These are phyloP conservation scores for Scaptomyza parva DNA, from an alignment of 2,888 invertebrate species.

Conservation along the genomic window DNA sequence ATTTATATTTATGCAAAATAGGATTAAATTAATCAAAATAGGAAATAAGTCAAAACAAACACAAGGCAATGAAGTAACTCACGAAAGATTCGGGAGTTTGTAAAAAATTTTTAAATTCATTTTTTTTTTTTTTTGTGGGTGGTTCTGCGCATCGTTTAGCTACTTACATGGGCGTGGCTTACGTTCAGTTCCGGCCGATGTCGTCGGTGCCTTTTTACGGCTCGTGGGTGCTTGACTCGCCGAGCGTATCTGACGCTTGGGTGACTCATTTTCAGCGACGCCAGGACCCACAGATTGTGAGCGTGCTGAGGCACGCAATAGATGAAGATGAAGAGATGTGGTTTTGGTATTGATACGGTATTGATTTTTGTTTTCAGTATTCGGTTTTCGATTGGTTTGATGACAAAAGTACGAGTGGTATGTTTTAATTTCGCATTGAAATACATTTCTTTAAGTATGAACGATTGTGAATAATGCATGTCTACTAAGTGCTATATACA, in stretches of 20 bases:
- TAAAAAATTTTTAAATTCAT: slow-evolving; percentile 18
- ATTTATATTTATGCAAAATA: slow-evolving; percentile 57
- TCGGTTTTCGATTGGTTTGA: slow-evolving; percentile 57
- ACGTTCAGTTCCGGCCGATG: slow-evolving; percentile 85
- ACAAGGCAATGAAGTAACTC: slow-evolving; percentile 47
- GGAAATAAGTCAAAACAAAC: slow-evolving; percentile 28
- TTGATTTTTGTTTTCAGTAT: slow-evolving; percentile 30
- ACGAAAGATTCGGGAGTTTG: slow-evolving; percentile 39
- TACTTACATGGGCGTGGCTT: slow-evolving; percentile 90
- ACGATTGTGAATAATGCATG: slow-evolving; percentile 27
- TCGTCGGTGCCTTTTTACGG: slow-evolving; percentile 87
- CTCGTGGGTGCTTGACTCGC: slow-evolving; percentile 84
- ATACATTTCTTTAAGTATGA: slow-evolving; percentile 25
- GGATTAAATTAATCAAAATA: slow-evolving; percentile 43
- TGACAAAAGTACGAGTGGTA: slow-evolving; percentile 69
- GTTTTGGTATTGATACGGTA: slow-evolving; percentile 41
- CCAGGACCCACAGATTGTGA: slow-evolving; percentile 90
- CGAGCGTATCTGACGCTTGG: slow-evolving; percentile 89
- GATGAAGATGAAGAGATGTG: slow-evolving; percentile 51
- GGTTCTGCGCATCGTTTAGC: slow-evolving; percentile 58
- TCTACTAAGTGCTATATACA: slow-evolving; percentile 25
- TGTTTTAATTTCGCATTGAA: slow-evolving; percentile 64
- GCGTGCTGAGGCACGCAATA: slow-evolving; percentile 85
- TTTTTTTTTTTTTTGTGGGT: slow-evolving; percentile 30
- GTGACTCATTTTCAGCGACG: slow-evolving; percentile 89